Evolutionary conservation across 2,113 vertebrate genomes (phyloP).

Genomic region (Orycteropus afer): DNA sequence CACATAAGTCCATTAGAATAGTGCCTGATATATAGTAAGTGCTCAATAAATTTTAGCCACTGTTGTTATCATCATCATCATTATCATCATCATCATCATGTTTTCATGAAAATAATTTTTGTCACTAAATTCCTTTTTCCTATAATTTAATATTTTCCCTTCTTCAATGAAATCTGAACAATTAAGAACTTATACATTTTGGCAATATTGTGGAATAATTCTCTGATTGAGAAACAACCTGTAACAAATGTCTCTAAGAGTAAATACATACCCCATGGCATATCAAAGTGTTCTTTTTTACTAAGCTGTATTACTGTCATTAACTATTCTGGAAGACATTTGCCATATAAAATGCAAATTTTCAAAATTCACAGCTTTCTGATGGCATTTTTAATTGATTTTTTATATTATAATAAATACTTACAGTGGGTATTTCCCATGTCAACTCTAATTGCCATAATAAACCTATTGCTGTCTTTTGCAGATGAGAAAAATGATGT

Average conservation of each 20-base stretch:
- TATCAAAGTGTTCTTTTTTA: background rate
- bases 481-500: too few species aligned
- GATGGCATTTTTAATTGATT: conserved; percentile 14
- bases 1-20: background rate
- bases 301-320: background rate
- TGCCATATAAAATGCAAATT: background rate
- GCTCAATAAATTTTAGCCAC: background rate
- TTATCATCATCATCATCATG: background rate
- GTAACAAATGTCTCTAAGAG: background rate
- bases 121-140: background rate
- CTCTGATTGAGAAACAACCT: conserved; percentile 3
- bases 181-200: background rate
- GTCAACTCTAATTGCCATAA: background rate
- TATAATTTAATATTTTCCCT: background rate
- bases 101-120: conserved; percentile 34
- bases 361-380: background rate
- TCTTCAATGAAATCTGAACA: background rate
- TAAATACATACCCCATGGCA: background rate
- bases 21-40: background rate
- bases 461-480: background rate
- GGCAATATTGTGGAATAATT: conserved; percentile 6
- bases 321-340: background rate
- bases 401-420: background rate
- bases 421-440: background rate
- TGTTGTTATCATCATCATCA: conserved; percentile 1